Base-by-base conservation (phyloP, 2,888 invertebrate species). In the Meloe dianella region DNA sequence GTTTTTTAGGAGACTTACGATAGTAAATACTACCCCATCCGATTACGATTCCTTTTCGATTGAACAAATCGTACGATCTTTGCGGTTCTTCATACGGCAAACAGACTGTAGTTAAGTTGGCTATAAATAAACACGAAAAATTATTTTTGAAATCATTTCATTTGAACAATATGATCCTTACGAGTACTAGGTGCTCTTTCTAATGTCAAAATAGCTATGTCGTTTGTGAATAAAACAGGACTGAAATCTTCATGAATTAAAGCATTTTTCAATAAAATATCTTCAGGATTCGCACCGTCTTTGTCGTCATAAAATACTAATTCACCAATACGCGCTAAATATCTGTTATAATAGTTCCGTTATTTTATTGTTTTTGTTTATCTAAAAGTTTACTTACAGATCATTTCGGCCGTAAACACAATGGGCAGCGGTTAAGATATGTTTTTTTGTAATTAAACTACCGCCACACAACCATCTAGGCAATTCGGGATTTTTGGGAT, bases 11-110 rank as follows among this genome's bases (percentile, higher is more conserved):
- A 54, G 24, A 88, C 91, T 89, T 85, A 93, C 93, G 87, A 81
- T 89, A 91, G 72, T 84, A 81, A 0, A 89, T 83, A 9, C 92
- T 86, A 14, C 96, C 96, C 94, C 95, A 96, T 22, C 96, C 96
- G 27, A 92, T 93, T 5, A 95, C 87, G 76, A 91, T 89, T 0
- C 92, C 92, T 70, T 84, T 86, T 66, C 86, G 86, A 74, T 85
- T 85, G 24, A 85, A 89, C 75, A 87, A 91, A 14, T 84, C 85
- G 57, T 84, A 86, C 0, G 85, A 80, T 57, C 88, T 84, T 54
- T 91, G 77, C 5, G 87, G 85, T 0, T 84, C 81, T 10, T 85
- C 81, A 14, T 85, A 80, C 0, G 95, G 95, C 57, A 95, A 84
- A 80, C 95, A 95, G 70, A 95, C 90, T 0, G 93, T 92, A 69